Evolutionary conservation across 2,797 vertebrate species (phyloP).

Genomic region (Sebastes hubbsi): DNA sequence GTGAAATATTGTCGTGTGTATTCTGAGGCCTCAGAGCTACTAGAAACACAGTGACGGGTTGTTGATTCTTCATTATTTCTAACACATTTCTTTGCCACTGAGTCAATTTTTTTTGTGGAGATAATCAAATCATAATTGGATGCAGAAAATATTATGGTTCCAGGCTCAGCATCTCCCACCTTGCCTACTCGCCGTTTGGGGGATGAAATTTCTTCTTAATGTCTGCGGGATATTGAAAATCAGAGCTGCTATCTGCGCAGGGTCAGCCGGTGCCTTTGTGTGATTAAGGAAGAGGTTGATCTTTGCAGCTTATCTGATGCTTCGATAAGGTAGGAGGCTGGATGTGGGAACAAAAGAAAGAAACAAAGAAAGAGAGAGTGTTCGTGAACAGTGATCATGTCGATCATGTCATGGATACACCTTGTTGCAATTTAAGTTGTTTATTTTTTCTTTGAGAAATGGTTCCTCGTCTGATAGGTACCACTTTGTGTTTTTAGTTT

Average conservation of each 20-base stretch:
- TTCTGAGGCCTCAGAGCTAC: slow-evolving; percentile 33
- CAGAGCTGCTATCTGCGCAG: slow-evolving; percentile 46
- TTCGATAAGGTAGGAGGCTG: slow-evolving; percentile 10
- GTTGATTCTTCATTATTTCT: slow-evolving; percentile 49
- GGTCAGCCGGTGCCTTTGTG: slow-evolving; percentile 64
- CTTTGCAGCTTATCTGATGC: slow-evolving; percentile 34
- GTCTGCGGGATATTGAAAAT: slow-evolving; percentile 72
- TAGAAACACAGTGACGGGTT: background rate
- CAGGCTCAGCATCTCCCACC: slow-evolving; percentile 8
- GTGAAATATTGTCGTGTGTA: slow-evolving; percentile 24
- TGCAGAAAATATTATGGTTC: slow-evolving; percentile 27
- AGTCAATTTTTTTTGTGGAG: background rate
- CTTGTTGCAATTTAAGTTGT: background rate
- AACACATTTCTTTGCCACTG: slow-evolving; percentile 15
- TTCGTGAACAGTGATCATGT: background rate
- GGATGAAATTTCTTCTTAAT: slow-evolving; percentile 59
- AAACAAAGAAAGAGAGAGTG: background rate
- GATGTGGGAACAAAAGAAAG: background rate
- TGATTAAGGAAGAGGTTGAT: slow-evolving; percentile 64
- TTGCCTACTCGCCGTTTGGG: slow-evolving; percentile 27
- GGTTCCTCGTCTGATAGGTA: background rate
- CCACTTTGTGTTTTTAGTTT: background rate
- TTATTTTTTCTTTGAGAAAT: background rate
- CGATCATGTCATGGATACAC: background rate
- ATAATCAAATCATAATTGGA: slow-evolving; percentile 46